phyloP scores from a whole-genome alignment of 2,113 vertebrate genomes.

The Casuarius casuarius region DNA sequence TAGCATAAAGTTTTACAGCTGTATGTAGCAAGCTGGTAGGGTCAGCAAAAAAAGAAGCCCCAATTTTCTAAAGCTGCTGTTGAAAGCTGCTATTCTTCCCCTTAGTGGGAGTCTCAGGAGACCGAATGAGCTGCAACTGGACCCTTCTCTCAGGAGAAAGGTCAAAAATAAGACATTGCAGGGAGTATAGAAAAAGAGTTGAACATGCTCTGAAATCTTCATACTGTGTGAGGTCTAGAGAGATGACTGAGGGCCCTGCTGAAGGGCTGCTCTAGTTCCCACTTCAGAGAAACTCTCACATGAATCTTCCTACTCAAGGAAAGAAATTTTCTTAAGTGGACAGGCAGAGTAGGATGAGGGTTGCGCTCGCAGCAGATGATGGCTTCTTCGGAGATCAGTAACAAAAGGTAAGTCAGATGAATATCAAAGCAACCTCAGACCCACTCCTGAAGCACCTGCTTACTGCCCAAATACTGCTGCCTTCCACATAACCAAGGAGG shows the following conservation, averaged over 20 bases:
- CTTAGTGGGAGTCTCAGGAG: background rate
- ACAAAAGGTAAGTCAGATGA: background rate
- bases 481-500: background rate
- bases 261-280: background rate
- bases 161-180: conserved; percentile 3
- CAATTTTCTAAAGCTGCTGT: conserved; percentile 37
- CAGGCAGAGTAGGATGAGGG: background rate
- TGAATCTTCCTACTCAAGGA: background rate
- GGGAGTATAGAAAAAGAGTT: background rate
- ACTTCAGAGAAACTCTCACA: background rate
- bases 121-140: background rate
- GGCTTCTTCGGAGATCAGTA: background rate
- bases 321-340: background rate
- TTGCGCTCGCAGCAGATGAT: background rate
- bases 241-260: background rate
- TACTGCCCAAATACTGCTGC: background rate
- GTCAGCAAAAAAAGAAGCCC: conserved; percentile 36
- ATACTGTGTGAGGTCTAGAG: background rate
- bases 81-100: conserved; percentile 24
- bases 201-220: background rate
- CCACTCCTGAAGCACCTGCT: background rate
- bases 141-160: background rate
- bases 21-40: background rate
- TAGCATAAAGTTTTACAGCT: conserved; percentile 32
- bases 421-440: background rate